These are phyloP conservation scores for Heliconius hewitsoni DNA, from an alignment of 1,140 invertebrate genomes.

Conservation along the genomic window DNA sequence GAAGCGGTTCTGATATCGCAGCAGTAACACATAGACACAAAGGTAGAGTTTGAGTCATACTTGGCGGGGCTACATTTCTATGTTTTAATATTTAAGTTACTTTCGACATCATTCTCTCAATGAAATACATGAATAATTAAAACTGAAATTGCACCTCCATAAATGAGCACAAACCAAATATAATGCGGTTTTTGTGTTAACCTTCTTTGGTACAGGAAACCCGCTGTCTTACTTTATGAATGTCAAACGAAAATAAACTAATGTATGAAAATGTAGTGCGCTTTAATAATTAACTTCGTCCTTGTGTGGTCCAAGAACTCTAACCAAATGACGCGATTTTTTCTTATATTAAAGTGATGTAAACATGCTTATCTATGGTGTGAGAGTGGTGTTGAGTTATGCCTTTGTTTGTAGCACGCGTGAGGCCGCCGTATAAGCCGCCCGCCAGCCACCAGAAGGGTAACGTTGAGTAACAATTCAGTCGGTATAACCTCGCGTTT, in stretches of 20 bases:
- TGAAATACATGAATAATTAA: neutral
- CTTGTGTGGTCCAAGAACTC: constrained; percentile 9
- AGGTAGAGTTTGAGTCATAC: constrained; percentile 55
- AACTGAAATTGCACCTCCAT: constrained; percentile 6
- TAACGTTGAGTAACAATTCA: constrained; percentile 65
- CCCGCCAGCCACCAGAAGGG: constrained; percentile 75
- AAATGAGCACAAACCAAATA: constrained; percentile 4
- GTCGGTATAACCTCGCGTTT: constrained; percentile 53
- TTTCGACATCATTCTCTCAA: neutral
- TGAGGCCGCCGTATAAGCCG: constrained; percentile 67
- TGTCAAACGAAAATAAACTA: constrained; percentile 8
- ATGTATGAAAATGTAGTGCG: constrained; percentile 18
- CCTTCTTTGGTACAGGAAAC: constrained; percentile 10
- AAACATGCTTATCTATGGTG: constrained; percentile 47
- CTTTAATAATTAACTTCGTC: constrained; percentile 37
- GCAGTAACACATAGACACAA: constrained; percentile 62
- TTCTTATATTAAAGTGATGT: constrained; percentile 22
- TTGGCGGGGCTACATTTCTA: constrained; percentile 6
- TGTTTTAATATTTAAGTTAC: neutral
- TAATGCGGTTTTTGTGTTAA: constrained; percentile 14
- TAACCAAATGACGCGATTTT: constrained; percentile 32
- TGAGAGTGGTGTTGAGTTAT: constrained; percentile 72
- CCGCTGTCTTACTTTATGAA: constrained; percentile 16
- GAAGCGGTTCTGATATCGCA: constrained; percentile 46
- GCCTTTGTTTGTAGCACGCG: constrained; percentile 74